phyloP scores from a whole-genome alignment of 2,113 vertebrate genomes.

The Pedetes capensis region DNA sequence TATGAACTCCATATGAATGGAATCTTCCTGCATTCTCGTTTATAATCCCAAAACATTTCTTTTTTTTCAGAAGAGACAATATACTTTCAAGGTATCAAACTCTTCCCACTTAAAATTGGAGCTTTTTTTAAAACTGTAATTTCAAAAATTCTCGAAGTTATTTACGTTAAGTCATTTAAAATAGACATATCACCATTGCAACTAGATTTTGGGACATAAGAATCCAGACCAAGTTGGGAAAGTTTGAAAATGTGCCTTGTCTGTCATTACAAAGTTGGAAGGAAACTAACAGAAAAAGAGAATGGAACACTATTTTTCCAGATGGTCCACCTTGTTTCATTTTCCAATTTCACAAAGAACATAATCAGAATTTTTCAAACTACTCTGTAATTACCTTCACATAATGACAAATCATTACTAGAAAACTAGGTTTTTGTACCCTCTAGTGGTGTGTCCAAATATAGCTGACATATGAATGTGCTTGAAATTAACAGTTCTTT shows the following conservation, averaged over 20 bases:
- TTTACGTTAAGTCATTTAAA: not conserved
- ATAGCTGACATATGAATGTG: not conserved
- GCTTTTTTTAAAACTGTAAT: not conserved
- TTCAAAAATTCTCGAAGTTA: slow-evolving; percentile 1
- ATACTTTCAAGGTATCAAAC: not conserved
- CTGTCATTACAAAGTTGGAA: slow-evolving; percentile 12
- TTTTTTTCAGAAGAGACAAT: slow-evolving; percentile 22
- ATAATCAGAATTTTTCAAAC: not conserved
- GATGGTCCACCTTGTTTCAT: not conserved
- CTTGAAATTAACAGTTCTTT: not conserved
- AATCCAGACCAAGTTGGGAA: not conserved
- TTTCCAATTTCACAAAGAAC: slow-evolving; percentile 21
- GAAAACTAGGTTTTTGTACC: slow-evolving; percentile 67
- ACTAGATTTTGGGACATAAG: not conserved
- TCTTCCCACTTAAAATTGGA: not conserved
- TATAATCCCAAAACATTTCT: slow-evolving; percentile 4
- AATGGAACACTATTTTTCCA: not conserved
- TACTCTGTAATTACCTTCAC: not conserved
- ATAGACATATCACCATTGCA: not conserved
- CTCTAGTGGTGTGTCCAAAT: slow-evolving; percentile 58
- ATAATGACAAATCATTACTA: not conserved
- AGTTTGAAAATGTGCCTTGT: not conserved
- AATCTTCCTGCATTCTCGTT: not conserved
- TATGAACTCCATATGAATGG: not conserved
- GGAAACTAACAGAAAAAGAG: slow-evolving; percentile 28